These are phyloP conservation scores for Liolophura sinensis DNA, from an alignment of 1,140 invertebrate species.

Conservation along the genomic window DNA sequence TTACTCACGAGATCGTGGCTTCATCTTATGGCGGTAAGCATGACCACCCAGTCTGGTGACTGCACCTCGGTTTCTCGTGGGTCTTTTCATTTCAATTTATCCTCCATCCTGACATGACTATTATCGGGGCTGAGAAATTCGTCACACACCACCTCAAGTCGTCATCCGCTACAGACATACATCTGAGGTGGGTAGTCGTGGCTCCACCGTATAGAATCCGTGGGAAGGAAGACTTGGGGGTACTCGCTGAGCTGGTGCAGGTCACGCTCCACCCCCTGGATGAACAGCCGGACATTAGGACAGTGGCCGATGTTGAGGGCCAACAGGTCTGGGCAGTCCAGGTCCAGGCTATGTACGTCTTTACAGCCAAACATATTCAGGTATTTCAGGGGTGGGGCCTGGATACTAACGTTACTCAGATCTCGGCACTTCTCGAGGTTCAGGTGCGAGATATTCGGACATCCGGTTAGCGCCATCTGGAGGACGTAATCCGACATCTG, in stretches of 20 bases:
- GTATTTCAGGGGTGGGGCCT: constrained; percentile 38
- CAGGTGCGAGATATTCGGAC: constrained; percentile 44
- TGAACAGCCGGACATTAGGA: constrained; percentile 36
- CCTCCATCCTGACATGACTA: too few relatives aligned
- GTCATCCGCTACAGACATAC: constrained; percentile 19
- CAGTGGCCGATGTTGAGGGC: constrained; percentile 49
- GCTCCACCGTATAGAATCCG: constrained; percentile 38
- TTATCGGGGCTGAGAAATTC: too few relatives aligned
- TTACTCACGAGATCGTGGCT: too few relatives aligned
- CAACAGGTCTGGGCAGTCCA: constrained; percentile 42
- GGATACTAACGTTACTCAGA: constrained; percentile 34
- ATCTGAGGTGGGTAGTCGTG: constrained; percentile 44
- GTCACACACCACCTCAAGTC: too few relatives aligned
- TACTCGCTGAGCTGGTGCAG: constrained; percentile 18
- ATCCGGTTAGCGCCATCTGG: constrained; percentile 46
- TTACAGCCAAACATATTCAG: constrained; percentile 47
- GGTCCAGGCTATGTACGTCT: constrained; percentile 32
- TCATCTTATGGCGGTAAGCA: too few relatives aligned
- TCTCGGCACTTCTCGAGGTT: constrained; percentile 48
- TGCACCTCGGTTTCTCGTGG: too few relatives aligned
- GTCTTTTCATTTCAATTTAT: too few relatives aligned
- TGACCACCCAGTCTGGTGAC: too few relatives aligned
- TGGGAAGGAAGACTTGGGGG: constrained; percentile 34
- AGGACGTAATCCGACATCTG: constrained; percentile 47
- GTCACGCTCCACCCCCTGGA: constrained; percentile 36